Evolutionary conservation across 2,888 invertebrate genomes (phyloP).

Genomic region (Cabera pusaria): DNA sequence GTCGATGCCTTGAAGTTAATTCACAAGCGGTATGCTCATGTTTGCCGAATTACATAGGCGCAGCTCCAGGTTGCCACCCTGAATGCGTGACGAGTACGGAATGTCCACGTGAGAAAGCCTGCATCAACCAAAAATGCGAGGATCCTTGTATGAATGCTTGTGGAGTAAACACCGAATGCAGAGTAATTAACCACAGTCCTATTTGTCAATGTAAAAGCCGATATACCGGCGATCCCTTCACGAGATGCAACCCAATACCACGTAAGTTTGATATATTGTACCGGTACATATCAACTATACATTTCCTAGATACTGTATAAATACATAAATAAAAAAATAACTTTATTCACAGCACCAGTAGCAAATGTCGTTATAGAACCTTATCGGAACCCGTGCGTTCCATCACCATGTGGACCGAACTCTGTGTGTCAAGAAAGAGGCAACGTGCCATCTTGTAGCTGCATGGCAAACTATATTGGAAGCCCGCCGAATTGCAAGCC

Average conservation of each 20-base stretch:
- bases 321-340: too few species aligned
- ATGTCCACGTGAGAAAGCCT: constrained; percentile 88
- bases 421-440: constrained; percentile 85
- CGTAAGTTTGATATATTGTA: constrained; percentile 75
- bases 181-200: constrained; percentile 90
- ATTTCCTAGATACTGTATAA: too few species aligned
- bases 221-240: constrained; percentile 88
- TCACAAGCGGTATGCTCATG: constrained; percentile 90
- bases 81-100: constrained; percentile 91
- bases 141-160: constrained; percentile 89
- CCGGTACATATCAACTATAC: too few species aligned
- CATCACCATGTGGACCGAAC: constrained; percentile 88
- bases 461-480: constrained; percentile 84
- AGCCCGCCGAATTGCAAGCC: constrained; percentile 87
- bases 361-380: constrained; percentile 74
- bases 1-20: constrained; percentile 88
- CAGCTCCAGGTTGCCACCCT: constrained; percentile 89
- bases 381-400: constrained; percentile 80
- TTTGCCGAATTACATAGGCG: constrained; percentile 86
- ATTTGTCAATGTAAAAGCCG: constrained; percentile 87
- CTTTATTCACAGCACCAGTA: constrained; percentile 65
- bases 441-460: constrained; percentile 85
- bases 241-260: constrained; percentile 80
- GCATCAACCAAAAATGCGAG: constrained; percentile 89
- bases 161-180: constrained; percentile 87